Conservation (phyloP, 1,140 invertebrate species). For the Uloborus diversus region DNA sequence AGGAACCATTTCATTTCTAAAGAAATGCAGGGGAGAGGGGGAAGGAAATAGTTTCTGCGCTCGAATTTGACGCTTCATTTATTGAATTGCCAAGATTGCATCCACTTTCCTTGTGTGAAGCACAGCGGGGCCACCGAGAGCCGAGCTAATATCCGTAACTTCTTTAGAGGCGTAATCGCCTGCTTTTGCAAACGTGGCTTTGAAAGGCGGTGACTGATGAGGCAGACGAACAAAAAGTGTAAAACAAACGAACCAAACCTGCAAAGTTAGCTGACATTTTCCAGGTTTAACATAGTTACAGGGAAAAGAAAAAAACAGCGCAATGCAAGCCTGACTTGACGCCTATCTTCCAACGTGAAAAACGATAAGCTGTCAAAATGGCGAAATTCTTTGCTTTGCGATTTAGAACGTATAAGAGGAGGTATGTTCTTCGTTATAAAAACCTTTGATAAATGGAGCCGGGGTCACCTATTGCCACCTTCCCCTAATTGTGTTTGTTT, state of each 20-base stretch:
- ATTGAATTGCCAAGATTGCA: too few species aligned
- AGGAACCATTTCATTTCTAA: too few species aligned
- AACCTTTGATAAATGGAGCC: constrained; percentile 52
- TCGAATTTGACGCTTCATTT: too few species aligned
- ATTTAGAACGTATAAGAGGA: constrained; percentile 17
- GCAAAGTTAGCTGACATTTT: constrained; percentile 30
- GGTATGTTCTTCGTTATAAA: constrained; percentile 35
- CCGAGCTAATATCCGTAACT: too few species aligned
- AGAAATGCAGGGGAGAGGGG: too few species aligned
- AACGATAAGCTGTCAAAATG: constrained; percentile 54
- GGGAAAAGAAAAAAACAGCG: background rate
- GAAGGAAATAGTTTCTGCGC: too few species aligned
- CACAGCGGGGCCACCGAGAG: too few species aligned
- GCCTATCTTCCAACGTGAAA: constrained; percentile 19
- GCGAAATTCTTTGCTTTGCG: constrained; percentile 46
- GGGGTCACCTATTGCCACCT: constrained; percentile 50
- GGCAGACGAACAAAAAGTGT: too few species aligned
- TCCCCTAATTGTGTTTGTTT: constrained; percentile 56
- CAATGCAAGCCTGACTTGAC: background rate
- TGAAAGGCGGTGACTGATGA: too few species aligned
- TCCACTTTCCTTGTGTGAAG: too few species aligned
- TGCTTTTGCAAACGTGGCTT: too few species aligned
- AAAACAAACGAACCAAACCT: background rate
- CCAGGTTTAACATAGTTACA: constrained; percentile 9
- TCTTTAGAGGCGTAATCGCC: too few species aligned